Percentiles rank a stretch among this genome's conserved stretches.
Evolutionary conservation across 2,113 vertebrate species (phyloP).

Genomic region (Limanda limanda): DNA sequence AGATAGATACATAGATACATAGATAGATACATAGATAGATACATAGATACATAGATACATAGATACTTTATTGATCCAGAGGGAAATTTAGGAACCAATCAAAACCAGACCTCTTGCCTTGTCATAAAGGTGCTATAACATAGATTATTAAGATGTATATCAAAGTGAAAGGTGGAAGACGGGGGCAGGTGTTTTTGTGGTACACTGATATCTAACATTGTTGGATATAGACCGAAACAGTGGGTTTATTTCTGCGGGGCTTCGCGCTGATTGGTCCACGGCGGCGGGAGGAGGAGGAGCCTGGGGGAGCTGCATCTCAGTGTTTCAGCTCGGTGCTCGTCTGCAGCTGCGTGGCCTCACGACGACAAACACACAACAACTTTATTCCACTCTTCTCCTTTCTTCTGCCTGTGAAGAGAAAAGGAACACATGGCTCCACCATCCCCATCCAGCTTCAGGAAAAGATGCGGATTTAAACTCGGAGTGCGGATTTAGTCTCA

Average conservation of each 20-base stretch:
- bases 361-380: neutral
- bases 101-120: too few species aligned
- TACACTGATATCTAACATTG: neutral
- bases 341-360: slow-evolving; percentile 36
- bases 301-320: neutral
- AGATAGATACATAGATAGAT: too few species aligned
- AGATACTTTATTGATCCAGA: too few species aligned
- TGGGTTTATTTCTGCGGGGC: neutral
- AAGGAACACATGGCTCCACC: slow-evolving; percentile 40
- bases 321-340: slow-evolving; percentile 15
- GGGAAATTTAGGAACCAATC: too few species aligned
- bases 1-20: too few species aligned
- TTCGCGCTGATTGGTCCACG: slow-evolving; percentile 43
- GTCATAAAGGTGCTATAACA: too few species aligned
- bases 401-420: neutral
- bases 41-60: too few species aligned
- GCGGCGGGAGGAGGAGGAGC: slow-evolving; percentile 54
- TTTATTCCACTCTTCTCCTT: neutral
- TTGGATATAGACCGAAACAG: slow-evolving; percentile 32
- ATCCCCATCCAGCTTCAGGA: neutral
- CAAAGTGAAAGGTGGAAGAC: neutral
- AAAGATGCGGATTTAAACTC: neutral
- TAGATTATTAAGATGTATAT: too few species aligned
- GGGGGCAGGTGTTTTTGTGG: neutral
- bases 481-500: slow-evolving; percentile 27